Evolutionary conservation across 2,888 invertebrate species (phyloP).

Genomic region (Oxyteleia sp.): DNA sequence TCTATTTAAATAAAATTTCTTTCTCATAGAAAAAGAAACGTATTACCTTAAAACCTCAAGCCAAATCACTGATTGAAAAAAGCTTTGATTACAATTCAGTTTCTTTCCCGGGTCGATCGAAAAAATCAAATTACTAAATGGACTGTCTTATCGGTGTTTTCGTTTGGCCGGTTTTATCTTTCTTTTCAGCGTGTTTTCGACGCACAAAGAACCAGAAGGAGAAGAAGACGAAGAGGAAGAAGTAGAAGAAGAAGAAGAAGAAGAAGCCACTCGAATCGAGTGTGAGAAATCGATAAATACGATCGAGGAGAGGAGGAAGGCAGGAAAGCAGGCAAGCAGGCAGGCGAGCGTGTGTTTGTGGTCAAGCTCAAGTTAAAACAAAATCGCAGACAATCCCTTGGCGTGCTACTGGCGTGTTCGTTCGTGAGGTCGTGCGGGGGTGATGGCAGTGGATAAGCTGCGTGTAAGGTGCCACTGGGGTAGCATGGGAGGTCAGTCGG

Average conservation of each 20-base stretch:
- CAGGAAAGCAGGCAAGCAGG: slow-evolving; percentile 76
- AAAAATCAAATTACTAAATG: slow-evolving; percentile 42
- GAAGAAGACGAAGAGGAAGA: background rate
- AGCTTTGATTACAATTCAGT: background rate
- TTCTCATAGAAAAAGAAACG: no score
- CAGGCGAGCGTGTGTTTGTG: slow-evolving; percentile 77
- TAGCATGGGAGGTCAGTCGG: slow-evolving; percentile 71
- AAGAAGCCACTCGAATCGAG: slow-evolving; percentile 72
- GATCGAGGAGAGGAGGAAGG: slow-evolving; percentile 82
- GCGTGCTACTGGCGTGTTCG: slow-evolving; percentile 83
- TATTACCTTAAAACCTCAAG: no score
- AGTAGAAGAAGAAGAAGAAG: slow-evolving; percentile 45
- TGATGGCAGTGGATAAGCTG: slow-evolving; percentile 85
- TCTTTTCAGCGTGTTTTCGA: background rate
- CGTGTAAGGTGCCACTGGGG: slow-evolving; percentile 76
- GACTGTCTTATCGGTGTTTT: slow-evolving; percentile 25
- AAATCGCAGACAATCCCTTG: slow-evolving; percentile 86
- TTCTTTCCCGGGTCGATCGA: background rate
- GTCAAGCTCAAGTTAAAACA: slow-evolving; percentile 82
- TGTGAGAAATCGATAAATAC: slow-evolving; percentile 87
- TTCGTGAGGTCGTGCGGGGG: slow-evolving; percentile 78
- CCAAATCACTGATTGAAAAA: slow-evolving; percentile 7
- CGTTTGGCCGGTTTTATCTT: slow-evolving; percentile 6
- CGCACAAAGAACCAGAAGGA: background rate
- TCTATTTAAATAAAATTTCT: no score